Evolutionary conservation across 2,113 vertebrate genomes (phyloP).

Genomic region (Geococcyx californianus): DNA sequence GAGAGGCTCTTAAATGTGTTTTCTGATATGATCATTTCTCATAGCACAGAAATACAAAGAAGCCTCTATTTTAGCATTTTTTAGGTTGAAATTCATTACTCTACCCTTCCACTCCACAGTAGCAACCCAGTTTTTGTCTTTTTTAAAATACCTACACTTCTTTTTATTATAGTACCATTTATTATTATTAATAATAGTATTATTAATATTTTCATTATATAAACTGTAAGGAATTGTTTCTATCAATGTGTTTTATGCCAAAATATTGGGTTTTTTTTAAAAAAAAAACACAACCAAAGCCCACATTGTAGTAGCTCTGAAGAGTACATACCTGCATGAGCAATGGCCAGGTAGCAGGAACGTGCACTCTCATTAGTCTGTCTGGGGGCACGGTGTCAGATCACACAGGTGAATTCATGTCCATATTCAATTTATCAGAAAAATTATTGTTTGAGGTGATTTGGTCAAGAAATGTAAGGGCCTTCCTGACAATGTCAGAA

Average conservation of each 20-base stretch:
- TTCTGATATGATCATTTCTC: background rate
- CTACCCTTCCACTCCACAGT: background rate
- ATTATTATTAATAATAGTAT: background rate
- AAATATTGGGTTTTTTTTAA: background rate
- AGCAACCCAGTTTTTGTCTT: background rate
- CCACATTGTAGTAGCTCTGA: background rate
- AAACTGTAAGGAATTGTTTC: background rate
- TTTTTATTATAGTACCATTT: background rate
- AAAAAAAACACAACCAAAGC: background rate
- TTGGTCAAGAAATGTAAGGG: background rate
- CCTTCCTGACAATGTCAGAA: background rate
- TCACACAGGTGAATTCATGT: background rate
- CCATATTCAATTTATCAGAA: background rate
- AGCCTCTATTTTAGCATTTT: background rate
- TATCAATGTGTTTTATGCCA: background rate
- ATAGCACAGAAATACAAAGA: background rate
- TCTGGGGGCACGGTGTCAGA: background rate
- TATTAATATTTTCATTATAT: background rate
- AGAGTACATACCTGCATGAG: background rate
- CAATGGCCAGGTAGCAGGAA: background rate
- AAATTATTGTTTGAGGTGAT: background rate
- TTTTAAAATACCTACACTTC: background rate
- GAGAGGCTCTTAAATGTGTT: background rate
- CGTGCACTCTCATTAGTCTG: background rate
- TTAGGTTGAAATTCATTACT: background rate